These are phyloP conservation scores for Caenorhabditis remanei DNA, from an alignment of 1,140 invertebrate species.

Conservation along the genomic window DNA sequence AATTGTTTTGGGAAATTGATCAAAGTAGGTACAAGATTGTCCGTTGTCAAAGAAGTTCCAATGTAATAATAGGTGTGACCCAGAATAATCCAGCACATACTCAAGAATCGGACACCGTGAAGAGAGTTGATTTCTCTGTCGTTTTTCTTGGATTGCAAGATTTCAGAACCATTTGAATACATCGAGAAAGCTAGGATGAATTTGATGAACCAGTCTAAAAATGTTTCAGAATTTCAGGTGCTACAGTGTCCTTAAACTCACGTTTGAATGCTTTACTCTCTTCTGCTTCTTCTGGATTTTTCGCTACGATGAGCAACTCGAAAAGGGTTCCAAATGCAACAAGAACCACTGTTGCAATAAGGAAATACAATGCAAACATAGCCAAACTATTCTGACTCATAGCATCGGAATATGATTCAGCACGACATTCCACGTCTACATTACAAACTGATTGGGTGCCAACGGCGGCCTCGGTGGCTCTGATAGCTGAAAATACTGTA, in stretches of 20 bases:
- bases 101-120: slow-evolving; percentile 73
- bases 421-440: slow-evolving; percentile 75
- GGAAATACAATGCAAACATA: slow-evolving; percentile 73
- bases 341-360: slow-evolving; percentile 71
- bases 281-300: slow-evolving; percentile 14
- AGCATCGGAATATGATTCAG: slow-evolving; percentile 72
- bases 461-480: slow-evolving; percentile 68
- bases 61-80: slow-evolving; percentile 76
- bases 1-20: slow-evolving; percentile 75
- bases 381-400: slow-evolving; percentile 71
- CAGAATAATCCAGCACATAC: slow-evolving; percentile 77
- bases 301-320: slow-evolving; percentile 69
- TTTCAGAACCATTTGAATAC: slow-evolving; percentile 65
- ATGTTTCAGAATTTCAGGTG: background rate
- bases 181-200: slow-evolving; percentile 72
- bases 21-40: slow-evolving; percentile 75
- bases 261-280: background rate
- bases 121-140: slow-evolving; percentile 73
- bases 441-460: slow-evolving; percentile 74
- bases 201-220: slow-evolving; percentile 17
- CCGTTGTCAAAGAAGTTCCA: slow-evolving; percentile 71
- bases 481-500: slow-evolving; percentile 70
- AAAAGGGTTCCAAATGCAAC: slow-evolving; percentile 76
- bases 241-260: background rate
- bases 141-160: slow-evolving; percentile 60